Evolutionary conservation across 2,113 vertebrate species (phyloP).

Genomic region (Pantherophis guttatus): DNA sequence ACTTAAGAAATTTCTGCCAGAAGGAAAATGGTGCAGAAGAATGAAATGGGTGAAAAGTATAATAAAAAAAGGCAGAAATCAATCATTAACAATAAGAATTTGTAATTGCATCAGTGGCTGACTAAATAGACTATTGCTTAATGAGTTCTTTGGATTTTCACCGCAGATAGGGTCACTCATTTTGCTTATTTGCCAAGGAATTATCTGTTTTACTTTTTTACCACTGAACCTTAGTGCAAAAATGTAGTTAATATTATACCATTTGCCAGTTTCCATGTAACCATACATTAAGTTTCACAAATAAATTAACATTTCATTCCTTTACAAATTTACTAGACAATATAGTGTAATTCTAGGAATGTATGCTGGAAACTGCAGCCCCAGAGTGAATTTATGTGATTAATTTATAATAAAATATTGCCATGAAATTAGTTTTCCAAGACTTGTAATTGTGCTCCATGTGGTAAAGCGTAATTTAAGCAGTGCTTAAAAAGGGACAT

Average conservation of each 20-base stretch:
- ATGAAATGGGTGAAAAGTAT: slow-evolving; percentile 44
- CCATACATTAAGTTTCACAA: not conserved
- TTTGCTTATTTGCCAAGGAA: not conserved
- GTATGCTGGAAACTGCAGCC: not conserved
- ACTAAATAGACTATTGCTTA: not conserved
- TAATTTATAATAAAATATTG: slow-evolving; percentile 8
- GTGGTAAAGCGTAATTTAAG: slow-evolving; percentile 1
- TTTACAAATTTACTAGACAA: not conserved
- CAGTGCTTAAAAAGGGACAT: not conserved
- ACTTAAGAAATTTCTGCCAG: slow-evolving; percentile 36
- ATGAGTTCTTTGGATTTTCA: not conserved
- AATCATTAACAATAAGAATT: slow-evolving; percentile 26
- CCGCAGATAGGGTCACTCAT: not conserved
- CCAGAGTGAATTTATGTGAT: slow-evolving; percentile 7
- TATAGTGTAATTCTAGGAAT: not conserved
- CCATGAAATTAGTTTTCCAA: not conserved
- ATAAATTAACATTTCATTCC: slow-evolving; percentile 12
- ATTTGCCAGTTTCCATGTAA: not conserved
- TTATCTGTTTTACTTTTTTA: not conserved
- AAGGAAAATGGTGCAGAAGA: slow-evolving; percentile 35
- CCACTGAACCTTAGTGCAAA: not conserved
- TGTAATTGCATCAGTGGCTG: slow-evolving; percentile 15
- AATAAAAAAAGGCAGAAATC: slow-evolving; percentile 21
- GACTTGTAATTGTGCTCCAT: not conserved
- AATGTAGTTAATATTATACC: not conserved